These are phyloP conservation scores for Charina bottae DNA, from an alignment of 2,113 vertebrate genomes.

Conservation along the genomic window DNA sequence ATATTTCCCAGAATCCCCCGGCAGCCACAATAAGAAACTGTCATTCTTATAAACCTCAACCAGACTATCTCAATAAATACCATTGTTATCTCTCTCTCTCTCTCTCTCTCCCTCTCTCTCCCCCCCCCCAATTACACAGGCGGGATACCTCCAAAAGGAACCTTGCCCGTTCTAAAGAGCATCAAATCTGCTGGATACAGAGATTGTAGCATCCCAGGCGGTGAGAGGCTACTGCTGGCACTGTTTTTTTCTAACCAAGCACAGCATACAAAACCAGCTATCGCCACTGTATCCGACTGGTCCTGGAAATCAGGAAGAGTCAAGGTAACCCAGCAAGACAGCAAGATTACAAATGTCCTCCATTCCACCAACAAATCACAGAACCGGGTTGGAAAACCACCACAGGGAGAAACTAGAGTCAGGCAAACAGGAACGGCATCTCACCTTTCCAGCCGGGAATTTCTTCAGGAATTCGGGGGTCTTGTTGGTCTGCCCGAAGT, in stretches of 20 bases:
- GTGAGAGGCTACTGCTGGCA: background rate
- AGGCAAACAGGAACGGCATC: background rate
- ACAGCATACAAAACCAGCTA: background rate
- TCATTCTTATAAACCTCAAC: background rate
- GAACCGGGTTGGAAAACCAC: too few species aligned
- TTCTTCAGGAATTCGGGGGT: slow-evolving; percentile 86
- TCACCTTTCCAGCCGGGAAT: slow-evolving; percentile 92
- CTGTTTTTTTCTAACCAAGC: background rate
- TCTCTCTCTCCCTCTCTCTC: too few species aligned
- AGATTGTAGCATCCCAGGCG: background rate
- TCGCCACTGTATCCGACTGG: too few species aligned
- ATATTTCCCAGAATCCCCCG: background rate
- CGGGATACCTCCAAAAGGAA: background rate
- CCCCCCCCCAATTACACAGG: background rate
- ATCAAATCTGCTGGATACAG: background rate
- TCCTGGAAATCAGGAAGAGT: background rate
- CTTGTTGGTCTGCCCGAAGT: slow-evolving; percentile 92
- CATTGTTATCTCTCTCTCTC: too few species aligned
- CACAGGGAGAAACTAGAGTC: background rate
- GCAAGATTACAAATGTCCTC: background rate
- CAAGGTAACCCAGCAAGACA: background rate
- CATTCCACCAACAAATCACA: background rate
- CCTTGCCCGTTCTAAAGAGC: background rate
- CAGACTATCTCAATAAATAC: too few species aligned
- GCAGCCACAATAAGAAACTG: background rate